Base-by-base conservation (phyloP, 1,140 invertebrate species). In the Carcinoscorpius rotundicauda region DNA sequence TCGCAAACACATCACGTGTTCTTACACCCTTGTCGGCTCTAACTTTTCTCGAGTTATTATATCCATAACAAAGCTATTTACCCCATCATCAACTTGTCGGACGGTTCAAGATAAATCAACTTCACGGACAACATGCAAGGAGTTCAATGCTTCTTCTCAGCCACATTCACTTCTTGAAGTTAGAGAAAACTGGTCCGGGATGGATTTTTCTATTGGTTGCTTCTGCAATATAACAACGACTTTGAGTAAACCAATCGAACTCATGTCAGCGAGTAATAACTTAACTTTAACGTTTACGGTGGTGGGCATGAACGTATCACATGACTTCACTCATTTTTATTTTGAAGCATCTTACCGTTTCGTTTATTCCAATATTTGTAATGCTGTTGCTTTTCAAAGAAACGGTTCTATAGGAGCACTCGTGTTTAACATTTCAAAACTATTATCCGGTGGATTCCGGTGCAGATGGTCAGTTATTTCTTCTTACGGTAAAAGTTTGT, bases 281-380 rank as follows among this genome's bases (percentile, higher is more conserved):
- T 83, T 89, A 4, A 88, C 91, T 72, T 80, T 93, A 11, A 84
- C 85, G 71, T 91, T 92, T 71, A 83, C 85, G 52, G 86, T 89
- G 3, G n/a, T 65, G 5, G 63, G 63, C 9, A 94, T 94, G 91
- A 85, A 85, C 59, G 82, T 87, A 0, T 78, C 85, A 5, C 89
- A 93, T 71, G 91, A 94, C 77, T 91, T 87, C 73, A 82, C 85
- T 61, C 86, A 87, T 65, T 82, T 91, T 51, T 85, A 84, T 64
- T 92, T 94, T 73, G 88, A 91, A 75, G 91, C 86, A n/a, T 84
- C 82, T 49, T 89, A 85, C 71, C 87, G 91, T 72, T 91, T 91
- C 70, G 79, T 90, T 2, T 84, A 86, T 72, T 62, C 50, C 29
- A 52, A 4, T 56, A 64, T 9, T 29, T 66, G 81, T 84, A 61